Base-by-base conservation (phyloP, 2,888 invertebrate species). In the Chirona hameri region DNA sequence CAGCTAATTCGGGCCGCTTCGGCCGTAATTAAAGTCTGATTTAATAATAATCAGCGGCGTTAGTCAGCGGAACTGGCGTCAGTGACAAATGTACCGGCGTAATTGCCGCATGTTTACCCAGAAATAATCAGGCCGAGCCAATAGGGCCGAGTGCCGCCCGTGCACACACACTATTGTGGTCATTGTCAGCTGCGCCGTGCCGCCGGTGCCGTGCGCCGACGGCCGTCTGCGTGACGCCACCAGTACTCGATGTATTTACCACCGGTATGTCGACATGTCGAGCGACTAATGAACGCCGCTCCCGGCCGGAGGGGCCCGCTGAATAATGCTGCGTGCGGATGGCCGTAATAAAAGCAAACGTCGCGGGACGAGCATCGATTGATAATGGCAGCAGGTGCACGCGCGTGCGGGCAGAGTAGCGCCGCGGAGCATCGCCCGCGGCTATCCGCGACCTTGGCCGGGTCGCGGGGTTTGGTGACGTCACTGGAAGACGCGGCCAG, bases 21-120 rank as follows among this genome's bases (percentile, higher is more conserved):
- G 31, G 27, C 72, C 72, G 31, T 72, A 72, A 72, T 72, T 72
- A 72, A 72, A 72, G 72, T 72, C 72, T 72, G 72, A 72, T 72
- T 72, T 72, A 72, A 72, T 72, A 72, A 72, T 31, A 72, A 72
- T 72, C 72, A 72, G 27, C 27, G 27, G 31, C 72, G 72, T 72
- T 29, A 72, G 31, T 72, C 31, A 31, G 72, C 72, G 72, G 18
- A 72, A 72, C 27, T 18, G 72, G 29, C 31, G 15, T 14, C 72
- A 72, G 29, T 72, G 72, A 72, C 72, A 31, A 72, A 31, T 72
- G 72, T 72, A 10, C 21, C 31, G 15, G 18, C 31, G 5, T 72
- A 72, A 72, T 72, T 72, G 72, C 31, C 31, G 72, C 72, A 27
- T 72, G 72, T 72, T 72, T 31, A 31, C 72, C 27, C 31, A 31